Conservation (phyloP, 1,140 invertebrate species). For the Elymnias hypermnestra region DNA sequence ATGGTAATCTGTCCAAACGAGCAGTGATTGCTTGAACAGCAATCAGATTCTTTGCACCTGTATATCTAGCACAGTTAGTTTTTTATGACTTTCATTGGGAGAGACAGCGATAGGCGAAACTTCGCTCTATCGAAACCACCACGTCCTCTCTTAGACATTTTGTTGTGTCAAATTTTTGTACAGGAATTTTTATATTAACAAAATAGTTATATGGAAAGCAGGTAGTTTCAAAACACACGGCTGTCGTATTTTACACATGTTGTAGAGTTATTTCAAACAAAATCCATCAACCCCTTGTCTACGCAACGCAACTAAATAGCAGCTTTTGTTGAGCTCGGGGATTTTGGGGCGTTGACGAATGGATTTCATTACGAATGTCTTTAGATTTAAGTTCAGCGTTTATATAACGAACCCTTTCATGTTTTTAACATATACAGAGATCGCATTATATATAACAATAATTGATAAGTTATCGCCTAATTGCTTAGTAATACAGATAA, state of each 20-base stretch:
- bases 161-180: conserved; percentile 71
- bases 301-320: no score
- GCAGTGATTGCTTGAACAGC: conserved; percentile 99
- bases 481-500: no score
- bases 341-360: not conserved
- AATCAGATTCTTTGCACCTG: conserved; percentile 99
- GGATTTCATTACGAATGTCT: conserved; percentile 1
- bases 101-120: conserved; percentile 98
- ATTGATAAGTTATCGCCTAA: no score
- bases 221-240: no score
- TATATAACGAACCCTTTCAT: no score
- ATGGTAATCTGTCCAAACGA: conserved; percentile 96
- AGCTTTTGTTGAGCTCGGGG: conserved; percentile 1
- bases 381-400: no score
- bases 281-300: conserved; percentile 3
- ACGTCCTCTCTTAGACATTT: conserved; percentile 88
- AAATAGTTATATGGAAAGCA: no score
- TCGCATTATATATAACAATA: no score
- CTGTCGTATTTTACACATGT: not conserved
- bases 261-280: not conserved
- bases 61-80: conserved; percentile 99
- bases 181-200: no score
- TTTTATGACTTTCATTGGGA: conserved; percentile 99
- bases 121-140: conserved; percentile 99
- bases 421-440: no score